Conservation (phyloP, 1,140 invertebrate genomes). For the Ladona fulva region DNA sequence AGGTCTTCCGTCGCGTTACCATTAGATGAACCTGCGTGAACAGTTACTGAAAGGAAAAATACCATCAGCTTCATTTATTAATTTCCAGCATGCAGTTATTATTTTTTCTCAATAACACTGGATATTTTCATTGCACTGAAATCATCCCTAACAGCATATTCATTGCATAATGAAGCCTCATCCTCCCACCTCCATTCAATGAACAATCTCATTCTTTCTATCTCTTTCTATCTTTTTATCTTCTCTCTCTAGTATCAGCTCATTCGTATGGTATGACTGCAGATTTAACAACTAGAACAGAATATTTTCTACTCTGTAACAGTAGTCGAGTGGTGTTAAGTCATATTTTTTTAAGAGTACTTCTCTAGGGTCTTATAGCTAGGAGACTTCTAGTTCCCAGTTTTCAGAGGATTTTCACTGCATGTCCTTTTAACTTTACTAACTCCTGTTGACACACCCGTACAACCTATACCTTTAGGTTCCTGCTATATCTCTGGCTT, state of each 20-base stretch:
- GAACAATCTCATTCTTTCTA: conserved; percentile 17
- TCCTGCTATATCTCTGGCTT: conserved; percentile 93
- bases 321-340: background rate
- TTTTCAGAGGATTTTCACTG: conserved; percentile 7
- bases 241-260: background rate
- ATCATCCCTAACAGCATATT: background rate
- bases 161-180: background rate
- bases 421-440: conserved; percentile 4
- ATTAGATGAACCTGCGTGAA: background rate
- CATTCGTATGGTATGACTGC: background rate
- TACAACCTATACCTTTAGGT: conserved; percentile 45
- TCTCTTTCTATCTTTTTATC: conserved; percentile 15
- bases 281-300: conserved; percentile 1
- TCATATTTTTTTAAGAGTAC: background rate
- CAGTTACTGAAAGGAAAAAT: background rate
- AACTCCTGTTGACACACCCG: conserved; percentile 7
- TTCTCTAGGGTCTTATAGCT: conserved; percentile 4
- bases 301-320: background rate
- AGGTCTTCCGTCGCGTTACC: background rate
- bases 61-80: conserved; percentile 13
- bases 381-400: background rate
- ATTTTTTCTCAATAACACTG: background rate
- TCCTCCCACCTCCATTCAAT: background rate
- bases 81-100: background rate
- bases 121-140: conserved; percentile 7